A percentile compares a stretch with the other conserved stretches of the same genome.
These are phyloP conservation scores for Stenolophus ochropezus DNA, from an alignment of 2,888 invertebrate species.

Conservation along the genomic window DNA sequence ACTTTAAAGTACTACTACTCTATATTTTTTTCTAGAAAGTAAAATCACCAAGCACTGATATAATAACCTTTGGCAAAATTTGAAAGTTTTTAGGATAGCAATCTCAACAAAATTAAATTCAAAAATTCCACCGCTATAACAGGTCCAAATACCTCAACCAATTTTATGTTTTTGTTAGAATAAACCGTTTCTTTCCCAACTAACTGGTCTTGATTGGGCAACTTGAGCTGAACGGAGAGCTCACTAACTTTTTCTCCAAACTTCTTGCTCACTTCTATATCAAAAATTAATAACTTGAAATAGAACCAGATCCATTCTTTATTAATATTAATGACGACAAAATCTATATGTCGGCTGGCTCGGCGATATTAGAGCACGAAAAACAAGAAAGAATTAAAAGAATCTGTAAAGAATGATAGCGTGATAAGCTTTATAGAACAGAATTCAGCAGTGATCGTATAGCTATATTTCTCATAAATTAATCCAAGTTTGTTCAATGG, in stretches of 20 bases:
- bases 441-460: not conserved
- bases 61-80: not conserved
- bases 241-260: not conserved
- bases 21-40: not conserved
- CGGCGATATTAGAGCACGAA: not conserved
- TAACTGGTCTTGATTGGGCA: conserved; percentile 35
- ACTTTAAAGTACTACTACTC: not conserved
- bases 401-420: conserved; percentile 2
- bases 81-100: not conserved
- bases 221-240: not conserved
- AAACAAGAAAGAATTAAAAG: conserved; percentile 9
- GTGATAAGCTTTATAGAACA: conserved; percentile 7
- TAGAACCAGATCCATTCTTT: conserved; percentile 7
- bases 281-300: conserved; percentile 14
- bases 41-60: not conserved
- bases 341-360: not conserved
- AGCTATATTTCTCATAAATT: conserved; percentile 4
- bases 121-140: conserved; percentile 6
- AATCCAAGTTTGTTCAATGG: conserved; percentile 17
- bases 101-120: not conserved
- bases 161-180: conserved; percentile 25
- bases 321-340: conserved; percentile 33
- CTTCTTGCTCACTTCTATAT: not conserved
- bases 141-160: conserved; percentile 25
- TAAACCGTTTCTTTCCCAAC: conserved; percentile 19